Evolutionary conservation across 1,140 invertebrate genomes (phyloP), one percentile per base, ranked within the genome.

Genomic region (Caenorhabditis briggsae): DNA sequence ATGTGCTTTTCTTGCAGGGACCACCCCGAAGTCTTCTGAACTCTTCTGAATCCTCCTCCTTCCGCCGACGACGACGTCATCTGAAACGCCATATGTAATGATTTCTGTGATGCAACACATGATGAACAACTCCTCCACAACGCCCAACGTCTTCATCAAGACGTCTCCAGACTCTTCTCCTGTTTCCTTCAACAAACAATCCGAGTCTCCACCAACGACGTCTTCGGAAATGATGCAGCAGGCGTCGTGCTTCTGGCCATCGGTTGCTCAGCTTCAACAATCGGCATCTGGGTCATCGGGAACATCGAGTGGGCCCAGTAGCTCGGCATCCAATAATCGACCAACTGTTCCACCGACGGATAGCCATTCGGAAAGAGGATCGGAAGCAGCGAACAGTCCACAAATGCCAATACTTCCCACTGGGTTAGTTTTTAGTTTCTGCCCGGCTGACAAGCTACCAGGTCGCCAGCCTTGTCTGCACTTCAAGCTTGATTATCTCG

Each of bases 21-120:
- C 23, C 64, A 8, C 20, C 11, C 20, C 20, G 2, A 46, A 16
- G 20, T 12, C 23, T 20, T n/a, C 56, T 58, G n/a, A n/a, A n/a
- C n/a, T n/a, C 20, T 58, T 58, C 56, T 58, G 56, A 58, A 25
- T 25, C 59, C 56, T 14, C 56, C 14, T n/a, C 56, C 56, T n/a
- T 1, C 56, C 18, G 5, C 1, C 33, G 33, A 33, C 33, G 33
- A 33, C 50, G 50, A 53, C 11, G 50, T 53, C 50, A 53, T 53
- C 50, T 14, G 56, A 58, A 58, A 8, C 20, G 2, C 18, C 65
- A 46, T 74, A 43, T 65, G 46, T 78, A 78, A 78, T 78, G 70
- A 78, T 78, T 78, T 50, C 70, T 46, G 70, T 78, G 70, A 78
- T 78, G 70, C 43, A 78, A n/a, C 43, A 78, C 9, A 78, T 78